These are phyloP conservation scores for Hippocampus zosterae DNA, from an alignment of 2,113 vertebrate species.

Conservation along the genomic window DNA sequence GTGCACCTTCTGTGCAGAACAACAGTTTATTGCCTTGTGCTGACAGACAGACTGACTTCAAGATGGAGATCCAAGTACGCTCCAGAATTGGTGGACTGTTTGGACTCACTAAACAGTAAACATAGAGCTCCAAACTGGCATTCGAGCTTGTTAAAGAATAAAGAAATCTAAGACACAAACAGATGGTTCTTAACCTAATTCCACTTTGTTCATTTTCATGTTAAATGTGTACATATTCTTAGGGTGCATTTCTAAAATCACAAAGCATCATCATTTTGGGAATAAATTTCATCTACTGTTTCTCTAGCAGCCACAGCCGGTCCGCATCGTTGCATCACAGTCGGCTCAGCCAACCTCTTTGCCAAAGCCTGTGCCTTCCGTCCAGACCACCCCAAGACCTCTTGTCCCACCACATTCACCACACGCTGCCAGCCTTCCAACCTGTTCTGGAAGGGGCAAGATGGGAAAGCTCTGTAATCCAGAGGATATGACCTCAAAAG, in stretches of 20 bases:
- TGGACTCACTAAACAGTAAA: background rate
- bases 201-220: background rate
- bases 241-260: background rate
- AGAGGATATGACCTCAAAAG: constrained; percentile 96
- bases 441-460: constrained; percentile 87
- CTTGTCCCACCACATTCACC: constrained; percentile 70
- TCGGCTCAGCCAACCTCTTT: constrained; percentile 79
- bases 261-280: background rate
- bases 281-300: constrained; percentile 24
- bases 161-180: background rate
- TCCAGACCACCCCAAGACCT: constrained; percentile 71
- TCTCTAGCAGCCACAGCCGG: constrained; percentile 56
- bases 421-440: constrained; percentile 76
- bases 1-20: constrained; percentile 31
- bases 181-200: background rate
- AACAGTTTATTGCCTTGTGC: constrained; percentile 18
- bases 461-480: constrained; percentile 90
- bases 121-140: background rate
- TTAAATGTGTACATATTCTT: background rate
- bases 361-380: constrained; percentile 82
- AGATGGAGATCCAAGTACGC: constrained; percentile 7
- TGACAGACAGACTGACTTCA: constrained; percentile 24
- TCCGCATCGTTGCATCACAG: constrained; percentile 77
- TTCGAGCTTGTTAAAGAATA: constrained; percentile 5
- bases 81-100: background rate